Conservation (phyloP, 2,113 vertebrate genomes). For the Astatotilapia flaviijosephi region DNA sequence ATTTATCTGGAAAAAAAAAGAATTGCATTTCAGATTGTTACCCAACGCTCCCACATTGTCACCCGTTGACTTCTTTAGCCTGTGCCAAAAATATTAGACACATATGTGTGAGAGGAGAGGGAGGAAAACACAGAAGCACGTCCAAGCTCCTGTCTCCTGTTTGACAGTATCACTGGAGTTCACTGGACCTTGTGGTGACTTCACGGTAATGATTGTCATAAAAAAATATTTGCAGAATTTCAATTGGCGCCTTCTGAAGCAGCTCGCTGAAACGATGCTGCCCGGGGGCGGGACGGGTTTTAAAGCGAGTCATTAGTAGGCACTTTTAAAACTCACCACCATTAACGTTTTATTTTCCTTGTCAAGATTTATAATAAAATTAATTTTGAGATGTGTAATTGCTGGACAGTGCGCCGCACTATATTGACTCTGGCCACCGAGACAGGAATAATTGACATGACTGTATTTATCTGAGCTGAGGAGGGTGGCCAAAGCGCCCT, state of each 20-base stretch:
- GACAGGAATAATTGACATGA: slow-evolving; percentile 50
- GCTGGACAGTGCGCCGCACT: slow-evolving; percentile 30
- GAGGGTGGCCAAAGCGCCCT: slow-evolving; percentile 19
- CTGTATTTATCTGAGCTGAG: slow-evolving; percentile 59
- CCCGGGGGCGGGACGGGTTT: background rate
- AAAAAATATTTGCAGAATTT: slow-evolving; percentile 27
- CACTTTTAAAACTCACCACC: slow-evolving; percentile 35
- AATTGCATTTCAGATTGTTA: background rate
- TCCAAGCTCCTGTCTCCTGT: slow-evolving; percentile 31
- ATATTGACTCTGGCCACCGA: slow-evolving; percentile 60
- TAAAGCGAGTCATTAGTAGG: slow-evolving; percentile 40
- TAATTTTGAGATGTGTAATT: slow-evolving; percentile 65
- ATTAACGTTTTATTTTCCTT: slow-evolving; percentile 52
- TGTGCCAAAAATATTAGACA: slow-evolving; percentile 3
- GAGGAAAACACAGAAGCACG: background rate
- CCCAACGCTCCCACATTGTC: background rate
- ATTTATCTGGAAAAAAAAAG: background rate
- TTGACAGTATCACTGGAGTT: slow-evolving; percentile 13
- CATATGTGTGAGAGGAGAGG: background rate
- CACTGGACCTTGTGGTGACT: slow-evolving; percentile 7
- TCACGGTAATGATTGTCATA: slow-evolving; percentile 20
- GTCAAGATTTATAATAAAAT: slow-evolving; percentile 56
- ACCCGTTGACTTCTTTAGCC: background rate
- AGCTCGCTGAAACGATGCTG: background rate
- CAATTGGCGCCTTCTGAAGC: slow-evolving; percentile 17